A percentile compares a stretch with the other conserved stretches of the same genome.
These are phyloP conservation scores for Megaceryle maxima DNA, from an alignment of 2,113 vertebrate genomes.

Conservation along the genomic window DNA sequence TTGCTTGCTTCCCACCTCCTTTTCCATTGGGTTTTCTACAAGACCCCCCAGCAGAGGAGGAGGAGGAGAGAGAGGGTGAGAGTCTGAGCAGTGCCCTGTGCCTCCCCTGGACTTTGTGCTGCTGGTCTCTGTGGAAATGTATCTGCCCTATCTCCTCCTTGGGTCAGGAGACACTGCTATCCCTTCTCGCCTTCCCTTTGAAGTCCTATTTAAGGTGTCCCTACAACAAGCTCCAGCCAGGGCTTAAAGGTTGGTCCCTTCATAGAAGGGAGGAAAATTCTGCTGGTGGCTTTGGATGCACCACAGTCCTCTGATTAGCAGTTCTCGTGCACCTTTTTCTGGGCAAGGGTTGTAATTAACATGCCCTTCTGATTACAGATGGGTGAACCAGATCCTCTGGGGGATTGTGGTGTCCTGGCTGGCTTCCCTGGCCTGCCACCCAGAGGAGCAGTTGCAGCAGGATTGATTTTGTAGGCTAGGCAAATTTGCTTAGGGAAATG, in stretches of 20 bases:
- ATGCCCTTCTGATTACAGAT: conserved; percentile 7
- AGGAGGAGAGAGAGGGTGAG: background rate
- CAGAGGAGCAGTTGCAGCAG: conserved; percentile 18
- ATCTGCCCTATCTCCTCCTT: conserved; percentile 64
- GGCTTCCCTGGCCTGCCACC: conserved; percentile 37
- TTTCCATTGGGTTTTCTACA: background rate
- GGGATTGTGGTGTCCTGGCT: background rate
- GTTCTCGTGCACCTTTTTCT: conserved; percentile 29
- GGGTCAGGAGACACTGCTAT: conserved; percentile 36
- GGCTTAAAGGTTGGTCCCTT: conserved; percentile 56
- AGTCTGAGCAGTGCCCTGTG: conserved; percentile 3
- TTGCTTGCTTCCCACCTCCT: background rate
- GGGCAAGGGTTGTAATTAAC: conserved; percentile 34
- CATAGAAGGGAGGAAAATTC: conserved; percentile 26
- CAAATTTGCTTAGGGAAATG: background rate
- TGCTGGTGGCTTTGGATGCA: conserved; percentile 10
- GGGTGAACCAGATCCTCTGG: background rate
- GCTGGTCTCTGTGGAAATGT: conserved; percentile 28
- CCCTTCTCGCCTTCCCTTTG: conserved; percentile 72
- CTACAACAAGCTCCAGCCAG: conserved; percentile 37
- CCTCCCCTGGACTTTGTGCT: conserved; percentile 14
- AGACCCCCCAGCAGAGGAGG: background rate
- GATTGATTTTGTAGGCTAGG: background rate
- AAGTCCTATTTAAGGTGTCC: conserved; percentile 73
- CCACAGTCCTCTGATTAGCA: background rate